Conservation (phyloP, 2,888 invertebrate genomes). For the Apodemia duryi region DNA sequence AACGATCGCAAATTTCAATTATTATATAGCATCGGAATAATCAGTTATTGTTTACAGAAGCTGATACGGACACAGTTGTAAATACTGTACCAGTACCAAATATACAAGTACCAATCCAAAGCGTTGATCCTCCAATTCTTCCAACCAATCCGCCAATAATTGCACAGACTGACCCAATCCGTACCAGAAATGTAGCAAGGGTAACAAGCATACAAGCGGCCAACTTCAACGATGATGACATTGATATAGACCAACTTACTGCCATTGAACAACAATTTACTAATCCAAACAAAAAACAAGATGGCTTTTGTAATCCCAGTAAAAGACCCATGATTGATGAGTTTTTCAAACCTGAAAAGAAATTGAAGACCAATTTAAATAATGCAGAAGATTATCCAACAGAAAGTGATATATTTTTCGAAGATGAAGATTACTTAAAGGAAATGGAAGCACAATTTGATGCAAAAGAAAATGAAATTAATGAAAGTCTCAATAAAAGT, state of each 20-base stretch:
- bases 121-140: not conserved
- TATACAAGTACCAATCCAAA: not conserved
- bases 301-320: conserved; percentile 21
- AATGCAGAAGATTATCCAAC: conserved; percentile 50
- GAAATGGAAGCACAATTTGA: conserved; percentile 56
- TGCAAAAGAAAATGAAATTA: conserved; percentile 27
- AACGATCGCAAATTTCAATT: no score
- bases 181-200: conserved; percentile 39
- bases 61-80: no score
- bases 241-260: conserved; percentile 57
- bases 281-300: not conserved
- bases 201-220: conserved; percentile 46
- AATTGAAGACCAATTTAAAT: conserved; percentile 41
- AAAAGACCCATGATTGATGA: conserved; percentile 43
- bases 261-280: conserved; percentile 54
- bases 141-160: conserved; percentile 19
- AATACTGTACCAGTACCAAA: no score
- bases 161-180: conserved; percentile 34
- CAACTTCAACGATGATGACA: conserved; percentile 55
- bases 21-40: no score
- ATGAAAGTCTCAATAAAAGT: conserved; percentile 21
- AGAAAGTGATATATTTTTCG: conserved; percentile 45
- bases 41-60: no score
- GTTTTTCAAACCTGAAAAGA: conserved; percentile 48
- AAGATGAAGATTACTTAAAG: conserved; percentile 59